These are phyloP conservation scores for Stomatorhinus ivindoensis DNA, from an alignment of 2,113 vertebrate species.

Conservation along the genomic window DNA sequence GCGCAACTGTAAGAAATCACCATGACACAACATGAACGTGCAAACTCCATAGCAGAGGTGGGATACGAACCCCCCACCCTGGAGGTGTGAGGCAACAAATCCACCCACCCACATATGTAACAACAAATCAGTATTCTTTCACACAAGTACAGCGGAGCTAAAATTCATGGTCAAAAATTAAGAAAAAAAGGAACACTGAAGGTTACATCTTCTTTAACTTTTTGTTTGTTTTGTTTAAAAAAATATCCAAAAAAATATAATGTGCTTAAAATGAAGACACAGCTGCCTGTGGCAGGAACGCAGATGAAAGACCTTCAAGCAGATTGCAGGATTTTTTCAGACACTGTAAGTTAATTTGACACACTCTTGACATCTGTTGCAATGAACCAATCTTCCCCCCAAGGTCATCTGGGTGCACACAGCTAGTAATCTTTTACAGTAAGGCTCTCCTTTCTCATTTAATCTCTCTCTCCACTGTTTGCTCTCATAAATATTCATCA, in stretches of 20 bases:
- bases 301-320: neutral
- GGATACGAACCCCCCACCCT: neutral
- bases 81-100: neutral
- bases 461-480: constrained; percentile 3
- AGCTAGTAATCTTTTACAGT: constrained; percentile 9
- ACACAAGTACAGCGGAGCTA: neutral
- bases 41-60: neutral
- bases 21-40: neutral
- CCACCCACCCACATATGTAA: neutral
- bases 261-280: neutral
- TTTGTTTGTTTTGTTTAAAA: constrained; percentile 1
- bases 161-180: neutral
- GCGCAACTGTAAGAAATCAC: neutral
- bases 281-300: neutral
- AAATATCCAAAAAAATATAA: neutral
- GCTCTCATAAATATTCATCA: constrained; percentile 18
- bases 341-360: constrained; percentile 8
- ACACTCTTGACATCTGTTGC: neutral
- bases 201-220: neutral
- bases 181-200: neutral
- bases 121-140: neutral
- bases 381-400: neutral
- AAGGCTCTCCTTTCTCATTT: neutral
- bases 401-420: constrained; percentile 8
- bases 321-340: neutral